phyloP scores from a whole-genome alignment of 2,888 invertebrate genomes.

The Ligdia adustata region DNA sequence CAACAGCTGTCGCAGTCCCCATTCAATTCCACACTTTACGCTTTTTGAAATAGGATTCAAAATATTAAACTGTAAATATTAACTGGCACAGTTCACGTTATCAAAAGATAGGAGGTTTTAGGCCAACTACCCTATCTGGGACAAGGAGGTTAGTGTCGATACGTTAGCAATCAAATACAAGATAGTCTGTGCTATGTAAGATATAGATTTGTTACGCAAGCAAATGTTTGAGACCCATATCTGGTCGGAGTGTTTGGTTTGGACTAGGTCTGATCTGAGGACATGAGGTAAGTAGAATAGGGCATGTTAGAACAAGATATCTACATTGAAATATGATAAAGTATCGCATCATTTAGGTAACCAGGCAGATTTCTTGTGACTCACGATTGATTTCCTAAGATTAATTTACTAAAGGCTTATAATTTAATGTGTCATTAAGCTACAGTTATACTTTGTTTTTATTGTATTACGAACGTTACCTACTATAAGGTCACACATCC shows the following conservation, averaged over 20 bases:
- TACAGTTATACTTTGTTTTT: too few species aligned
- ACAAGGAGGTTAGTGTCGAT: constrained; percentile 20
- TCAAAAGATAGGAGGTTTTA: constrained; percentile 35
- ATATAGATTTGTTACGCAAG: constrained; percentile 8
- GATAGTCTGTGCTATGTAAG: too few species aligned
- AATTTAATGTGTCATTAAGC: too few species aligned
- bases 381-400: too few species aligned
- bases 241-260: neutral
- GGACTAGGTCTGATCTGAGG: neutral
- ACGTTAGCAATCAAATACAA: constrained; percentile 3
- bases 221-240: constrained; percentile 8
- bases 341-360: too few species aligned
- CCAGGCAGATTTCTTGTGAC: too few species aligned
- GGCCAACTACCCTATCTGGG: constrained; percentile 33
- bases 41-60: constrained; percentile 10
- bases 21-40: constrained; percentile 9
- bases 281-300: neutral
- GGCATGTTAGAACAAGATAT: neutral
- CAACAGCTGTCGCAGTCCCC: constrained; percentile 29
- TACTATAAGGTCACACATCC: too few species aligned
- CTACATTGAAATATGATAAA: too few species aligned
- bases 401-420: too few species aligned
- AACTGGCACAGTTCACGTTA: constrained; percentile 29
- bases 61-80: constrained; percentile 14
- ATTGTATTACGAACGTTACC: too few species aligned